These are phyloP conservation scores for Dendropsophus ebraccatus DNA, from an alignment of 2,113 vertebrate genomes.

Conservation along the genomic window DNA sequence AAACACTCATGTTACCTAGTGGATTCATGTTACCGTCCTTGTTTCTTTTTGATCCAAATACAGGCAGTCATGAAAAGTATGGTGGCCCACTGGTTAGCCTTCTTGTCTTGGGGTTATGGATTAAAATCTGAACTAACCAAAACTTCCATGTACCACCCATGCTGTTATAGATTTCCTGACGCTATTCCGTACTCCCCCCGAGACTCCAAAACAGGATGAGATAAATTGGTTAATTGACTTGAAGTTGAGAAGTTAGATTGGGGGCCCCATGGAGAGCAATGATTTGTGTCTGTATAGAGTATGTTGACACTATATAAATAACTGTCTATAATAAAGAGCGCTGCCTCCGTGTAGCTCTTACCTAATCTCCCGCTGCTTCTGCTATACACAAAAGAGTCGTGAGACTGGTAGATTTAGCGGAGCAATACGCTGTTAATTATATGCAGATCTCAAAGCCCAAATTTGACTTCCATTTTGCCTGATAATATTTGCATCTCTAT, in stretches of 20 bases:
- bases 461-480: not conserved
- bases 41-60: too few relatives aligned
- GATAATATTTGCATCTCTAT: slow-evolving; percentile 25
- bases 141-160: too few relatives aligned
- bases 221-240: not conserved
- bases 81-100: not conserved
- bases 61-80: not conserved
- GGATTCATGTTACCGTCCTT: too few relatives aligned
- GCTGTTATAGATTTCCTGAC: too few relatives aligned
- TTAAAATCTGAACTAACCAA: not conserved
- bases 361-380: not conserved
- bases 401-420: not conserved
- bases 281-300: not conserved
- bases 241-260: not conserved
- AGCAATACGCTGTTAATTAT: not conserved
- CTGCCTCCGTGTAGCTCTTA: not conserved
- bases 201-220: not conserved
- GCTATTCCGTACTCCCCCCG: not conserved
- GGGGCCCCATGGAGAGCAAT: not conserved
- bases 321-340: not conserved
- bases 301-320: not conserved
- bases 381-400: not conserved
- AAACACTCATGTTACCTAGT: too few relatives aligned
- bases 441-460: not conserved
- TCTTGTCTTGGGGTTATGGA: not conserved